Conservation (phyloP, 2,888 invertebrate species). For the Podotricha telesiphe region DNA sequence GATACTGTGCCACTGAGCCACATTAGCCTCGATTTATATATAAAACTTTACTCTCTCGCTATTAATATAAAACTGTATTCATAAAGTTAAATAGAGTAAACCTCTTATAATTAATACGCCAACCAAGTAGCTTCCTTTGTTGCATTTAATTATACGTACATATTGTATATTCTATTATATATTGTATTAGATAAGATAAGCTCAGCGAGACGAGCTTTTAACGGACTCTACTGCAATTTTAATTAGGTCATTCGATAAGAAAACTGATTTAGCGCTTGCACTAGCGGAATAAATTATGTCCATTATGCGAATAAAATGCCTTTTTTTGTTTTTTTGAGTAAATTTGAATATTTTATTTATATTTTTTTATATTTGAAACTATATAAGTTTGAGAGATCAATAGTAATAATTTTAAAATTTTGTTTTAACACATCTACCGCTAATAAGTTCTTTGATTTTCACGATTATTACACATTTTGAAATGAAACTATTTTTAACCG, state of each 20-base stretch:
- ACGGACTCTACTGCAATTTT: conserved; percentile 36
- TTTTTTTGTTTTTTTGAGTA: background rate
- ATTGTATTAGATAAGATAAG: conserved; percentile 19
- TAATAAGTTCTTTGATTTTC: too few relatives aligned
- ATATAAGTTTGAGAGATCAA: too few relatives aligned
- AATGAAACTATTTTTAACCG: too few relatives aligned
- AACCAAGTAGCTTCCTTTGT: conserved; percentile 3
- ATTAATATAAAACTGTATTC: too few relatives aligned
- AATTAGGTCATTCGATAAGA: conserved; percentile 41
- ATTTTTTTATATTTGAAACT: background rate
- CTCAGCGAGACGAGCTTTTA: conserved; percentile 34
- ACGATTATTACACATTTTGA: too few relatives aligned
- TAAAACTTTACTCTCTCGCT: too few relatives aligned
- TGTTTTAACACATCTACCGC: too few relatives aligned
- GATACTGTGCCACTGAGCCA: too few relatives aligned
- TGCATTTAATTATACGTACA: conserved; percentile 23
- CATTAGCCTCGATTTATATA: too few relatives aligned
- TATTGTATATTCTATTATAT: conserved; percentile 24
- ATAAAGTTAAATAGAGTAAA: too few relatives aligned
- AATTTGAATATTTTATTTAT: background rate
- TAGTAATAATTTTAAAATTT: too few relatives aligned
- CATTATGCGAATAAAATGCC: conserved; percentile 22
- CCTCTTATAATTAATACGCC: background rate
- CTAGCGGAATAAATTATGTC: conserved; percentile 16
- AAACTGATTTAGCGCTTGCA: conserved; percentile 35